Percentiles rank a stretch among this genome's conserved stretches.
These are phyloP conservation scores for Drosophila peninsularis DNA, from an alignment of 2,888 invertebrate genomes.

Conservation along the genomic window DNA sequence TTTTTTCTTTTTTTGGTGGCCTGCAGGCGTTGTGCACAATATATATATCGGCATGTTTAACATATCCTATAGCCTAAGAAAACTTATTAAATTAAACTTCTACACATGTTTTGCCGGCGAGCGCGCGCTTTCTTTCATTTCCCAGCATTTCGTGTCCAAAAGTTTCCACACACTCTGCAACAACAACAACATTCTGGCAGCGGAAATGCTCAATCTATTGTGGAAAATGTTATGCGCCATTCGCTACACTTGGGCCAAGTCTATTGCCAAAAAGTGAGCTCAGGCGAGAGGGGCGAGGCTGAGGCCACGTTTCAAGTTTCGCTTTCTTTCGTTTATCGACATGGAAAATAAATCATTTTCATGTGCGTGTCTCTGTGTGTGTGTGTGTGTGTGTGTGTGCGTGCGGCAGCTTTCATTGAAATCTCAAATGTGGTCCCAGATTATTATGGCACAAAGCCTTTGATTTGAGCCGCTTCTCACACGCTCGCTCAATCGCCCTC, in stretches of 20 bases:
- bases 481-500: neutral
- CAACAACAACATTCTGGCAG: neutral
- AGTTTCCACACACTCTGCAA: constrained; percentile 22
- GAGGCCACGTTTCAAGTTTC: constrained; percentile 68
- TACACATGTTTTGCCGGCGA: constrained; percentile 69
- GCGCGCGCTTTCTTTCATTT: constrained; percentile 38
- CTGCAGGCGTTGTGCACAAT: constrained; percentile 43
- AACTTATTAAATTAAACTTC: constrained; percentile 81
- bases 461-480: constrained; percentile 61
- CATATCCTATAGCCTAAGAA: constrained; percentile 61
- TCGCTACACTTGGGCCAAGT: constrained; percentile 49
- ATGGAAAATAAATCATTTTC: constrained; percentile 76
- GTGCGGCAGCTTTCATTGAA: constrained; percentile 66
- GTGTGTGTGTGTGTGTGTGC: constrained; percentile 14
- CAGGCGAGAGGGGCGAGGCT: neutral
- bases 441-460: constrained; percentile 75
- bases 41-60: constrained; percentile 71
- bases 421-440: constrained; percentile 71
- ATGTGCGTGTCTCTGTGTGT: constrained; percentile 18
- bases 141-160: constrained; percentile 28
- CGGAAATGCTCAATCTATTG: constrained; percentile 79
- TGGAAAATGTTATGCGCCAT: constrained; percentile 70
- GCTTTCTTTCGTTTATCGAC: constrained; percentile 74
- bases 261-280: constrained; percentile 24
- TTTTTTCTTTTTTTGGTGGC: constrained; percentile 9